Percentiles rank a stretch among this genome's conserved stretches.
These are phyloP conservation scores for Bubo blakistoni DNA, from an alignment of 2,113 vertebrate genomes.

Conservation along the genomic window DNA sequence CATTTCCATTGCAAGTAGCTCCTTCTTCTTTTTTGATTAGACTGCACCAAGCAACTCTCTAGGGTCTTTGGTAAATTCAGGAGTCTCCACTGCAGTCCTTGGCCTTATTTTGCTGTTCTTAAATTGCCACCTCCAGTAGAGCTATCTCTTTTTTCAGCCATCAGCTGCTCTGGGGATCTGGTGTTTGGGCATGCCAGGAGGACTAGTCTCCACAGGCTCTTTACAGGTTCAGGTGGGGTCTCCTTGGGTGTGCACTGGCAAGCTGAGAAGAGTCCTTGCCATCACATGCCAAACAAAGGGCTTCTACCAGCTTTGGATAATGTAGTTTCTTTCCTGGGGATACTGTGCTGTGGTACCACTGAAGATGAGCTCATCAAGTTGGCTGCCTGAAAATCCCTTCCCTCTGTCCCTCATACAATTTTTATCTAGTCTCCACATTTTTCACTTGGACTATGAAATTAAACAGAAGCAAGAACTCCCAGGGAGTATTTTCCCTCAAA, in stretches of 20 bases:
- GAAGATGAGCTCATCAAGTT: background rate
- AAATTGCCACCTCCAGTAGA: background rate
- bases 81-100: background rate
- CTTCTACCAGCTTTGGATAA: background rate
- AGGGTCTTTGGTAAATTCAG: background rate
- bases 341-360: fast-evolving
- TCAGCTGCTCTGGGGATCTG: background rate
- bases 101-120: background rate
- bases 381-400: background rate
- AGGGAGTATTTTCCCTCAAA: background rate
- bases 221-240: background rate
- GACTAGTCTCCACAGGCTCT: background rate
- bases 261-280: background rate
- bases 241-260: background rate
- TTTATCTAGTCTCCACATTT: background rate
- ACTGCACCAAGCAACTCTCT: background rate
- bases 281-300: background rate
- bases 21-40: background rate
- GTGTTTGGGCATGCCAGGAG: background rate
- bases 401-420: background rate
- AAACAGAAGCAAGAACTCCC: conserved; percentile 13
- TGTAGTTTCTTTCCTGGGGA: background rate
- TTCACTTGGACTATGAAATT: background rate
- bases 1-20: fast-evolving
- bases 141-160: background rate